Evolutionary conservation across 2,888 invertebrate species (phyloP).

Genomic region (Gandaritis pyraliata): DNA sequence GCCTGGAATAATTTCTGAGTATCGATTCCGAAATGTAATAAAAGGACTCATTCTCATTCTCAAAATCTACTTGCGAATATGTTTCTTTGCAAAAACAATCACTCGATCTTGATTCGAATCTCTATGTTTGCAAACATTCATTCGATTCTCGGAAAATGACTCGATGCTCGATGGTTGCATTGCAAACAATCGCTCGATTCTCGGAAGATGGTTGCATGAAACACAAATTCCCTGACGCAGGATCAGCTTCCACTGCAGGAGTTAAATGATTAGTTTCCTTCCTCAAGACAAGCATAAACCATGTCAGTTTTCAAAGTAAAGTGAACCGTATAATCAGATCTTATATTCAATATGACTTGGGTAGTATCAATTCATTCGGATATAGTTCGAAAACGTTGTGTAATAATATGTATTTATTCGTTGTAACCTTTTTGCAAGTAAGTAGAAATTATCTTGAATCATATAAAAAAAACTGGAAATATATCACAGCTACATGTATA

Average conservation of each 20-base stretch:
- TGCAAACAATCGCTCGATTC: slow-evolving; percentile 11
- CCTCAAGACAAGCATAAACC: slow-evolving; percentile 8
- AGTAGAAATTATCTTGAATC: too few relatives aligned
- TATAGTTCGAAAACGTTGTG: too few relatives aligned
- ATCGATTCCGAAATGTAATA: not conserved
- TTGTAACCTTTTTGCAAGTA: too few relatives aligned
- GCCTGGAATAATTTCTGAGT: not conserved
- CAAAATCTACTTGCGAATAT: not conserved
- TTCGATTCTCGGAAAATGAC: not conserved
- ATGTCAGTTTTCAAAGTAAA: not conserved
- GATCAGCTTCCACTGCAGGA: slow-evolving; percentile 23
- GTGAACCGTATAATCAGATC: not conserved
- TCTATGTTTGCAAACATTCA: too few relatives aligned
- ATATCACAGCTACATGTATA: too few relatives aligned
- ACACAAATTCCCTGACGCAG: slow-evolving; percentile 29
- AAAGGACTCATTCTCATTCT: not conserved
- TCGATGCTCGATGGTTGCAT: not conserved
- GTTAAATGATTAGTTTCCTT: slow-evolving; percentile 30
- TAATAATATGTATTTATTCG: too few relatives aligned
- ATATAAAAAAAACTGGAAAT: too few relatives aligned
- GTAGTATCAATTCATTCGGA: too few relatives aligned
- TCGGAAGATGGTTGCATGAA: slow-evolving; percentile 24
- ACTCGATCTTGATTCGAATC: too few relatives aligned
- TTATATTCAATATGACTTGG: slow-evolving; percentile 2
- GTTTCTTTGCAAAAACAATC: too few relatives aligned